These are phyloP conservation scores for Perithous albicinctus DNA, from an alignment of 2,888 invertebrate genomes.

Conservation along the genomic window DNA sequence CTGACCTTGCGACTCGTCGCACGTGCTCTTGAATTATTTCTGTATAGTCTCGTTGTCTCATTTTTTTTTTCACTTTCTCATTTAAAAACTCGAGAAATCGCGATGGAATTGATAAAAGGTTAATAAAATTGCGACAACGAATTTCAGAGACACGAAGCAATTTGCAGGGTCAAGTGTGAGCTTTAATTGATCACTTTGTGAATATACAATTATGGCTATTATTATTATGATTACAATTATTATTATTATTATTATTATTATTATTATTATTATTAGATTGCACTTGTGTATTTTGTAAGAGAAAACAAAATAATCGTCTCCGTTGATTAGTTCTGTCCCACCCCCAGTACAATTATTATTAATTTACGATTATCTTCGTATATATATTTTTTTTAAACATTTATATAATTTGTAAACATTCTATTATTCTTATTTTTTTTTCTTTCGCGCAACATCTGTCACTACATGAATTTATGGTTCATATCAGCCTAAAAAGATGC, in stretches of 20 bases:
- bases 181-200: conserved; percentile 64
- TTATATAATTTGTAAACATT: conserved; percentile 40
- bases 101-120: conserved; percentile 45
- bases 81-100: conserved; percentile 27
- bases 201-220: conserved; percentile 59
- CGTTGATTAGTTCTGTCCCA: conserved; percentile 60
- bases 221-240: conserved; percentile 53
- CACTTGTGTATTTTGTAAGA: conserved; percentile 52
- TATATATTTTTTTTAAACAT: conserved; percentile 49
- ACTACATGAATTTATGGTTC: conserved; percentile 1
- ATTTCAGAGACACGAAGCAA: background rate
- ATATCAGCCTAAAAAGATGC: conserved; percentile 27
- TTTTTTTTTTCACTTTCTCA: conserved; percentile 11
- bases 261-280: conserved; percentile 24
- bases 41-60: background rate
- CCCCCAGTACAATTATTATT: conserved; percentile 65
- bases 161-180: conserved; percentile 59
- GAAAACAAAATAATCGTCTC: conserved; percentile 40
- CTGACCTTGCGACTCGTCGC: conserved; percentile 54
- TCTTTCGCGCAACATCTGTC: background rate
- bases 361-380: conserved; percentile 39
- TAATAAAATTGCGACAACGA: conserved; percentile 7
- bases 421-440: background rate
- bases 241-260: conserved; percentile 33
- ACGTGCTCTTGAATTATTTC: conserved; percentile 24